Evolutionary conservation across 1,140 invertebrate genomes (phyloP), one percentile per base, ranked within the genome.

Genomic region (Bombus difficillimus): DNA sequence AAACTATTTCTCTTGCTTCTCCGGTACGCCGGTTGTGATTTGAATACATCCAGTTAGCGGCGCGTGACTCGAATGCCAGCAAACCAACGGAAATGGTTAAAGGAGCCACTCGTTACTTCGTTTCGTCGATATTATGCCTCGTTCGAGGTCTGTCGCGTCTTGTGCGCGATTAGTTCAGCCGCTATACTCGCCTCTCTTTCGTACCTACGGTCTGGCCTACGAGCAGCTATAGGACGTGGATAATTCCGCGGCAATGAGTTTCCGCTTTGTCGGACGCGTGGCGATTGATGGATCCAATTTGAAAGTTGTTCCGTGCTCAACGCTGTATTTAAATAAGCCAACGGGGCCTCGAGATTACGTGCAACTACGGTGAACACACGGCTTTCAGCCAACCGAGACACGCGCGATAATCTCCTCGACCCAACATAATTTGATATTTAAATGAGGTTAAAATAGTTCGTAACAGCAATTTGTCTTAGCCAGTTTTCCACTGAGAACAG

Each of bases 31-130:
- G 85, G 87, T 92, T 94, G 94, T 95, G 94, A 95, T 95, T 95
- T 95, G 94, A 95, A 95, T 95, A 94, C 92, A 94, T 92, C 92
- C 94, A 94, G 94, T 95, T 95, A 95, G 93, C 87, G 90, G 92
- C 92, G 88, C 94, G 94, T 95, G 94, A 91, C 92, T 85, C 74
- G 93, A 94, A 92, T 94, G 86, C 89, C 86, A 81, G 41, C 78
- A n/a, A 25, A n/a, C 75, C 25, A 66, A 66, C 90, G 89, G 86
- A 92, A 92, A 90, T 84, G 89, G 87, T 92, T 92, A 92, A 93
- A 90, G 93, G 87, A 90, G 85, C 89, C 87, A 91, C 91, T 93
- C 92, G 91, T 92, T 92, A 93, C 92, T 92, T 92, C 84, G 90
- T 93, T 93, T 85, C 84, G 81, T 64, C 87, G 87, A 87, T 86